These are phyloP conservation scores for Chunga burmeisteri DNA, from an alignment of 2,113 vertebrate genomes.

Conservation along the genomic window DNA sequence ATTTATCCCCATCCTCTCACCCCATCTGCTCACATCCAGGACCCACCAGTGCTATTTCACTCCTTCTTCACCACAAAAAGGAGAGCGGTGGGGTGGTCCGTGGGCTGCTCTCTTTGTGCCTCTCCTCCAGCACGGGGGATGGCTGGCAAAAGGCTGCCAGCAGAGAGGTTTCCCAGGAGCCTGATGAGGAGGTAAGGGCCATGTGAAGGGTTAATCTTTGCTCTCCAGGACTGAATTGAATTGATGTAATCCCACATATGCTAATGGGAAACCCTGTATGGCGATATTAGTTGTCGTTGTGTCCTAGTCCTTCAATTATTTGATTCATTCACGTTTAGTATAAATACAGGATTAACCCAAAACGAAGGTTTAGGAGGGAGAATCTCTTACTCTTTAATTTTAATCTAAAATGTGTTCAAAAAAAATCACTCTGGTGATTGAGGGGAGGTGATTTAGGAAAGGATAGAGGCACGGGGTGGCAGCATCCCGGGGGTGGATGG, in stretches of 20 bases:
- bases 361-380: background rate
- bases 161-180: background rate
- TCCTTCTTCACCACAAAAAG: background rate
- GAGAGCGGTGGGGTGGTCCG: background rate
- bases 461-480: fast-evolving
- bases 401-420: background rate
- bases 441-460: background rate
- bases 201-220: background rate
- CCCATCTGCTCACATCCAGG: background rate
- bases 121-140: background rate
- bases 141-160: fast-evolving
- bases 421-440: background rate
- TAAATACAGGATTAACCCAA: conserved; percentile 36
- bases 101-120: background rate
- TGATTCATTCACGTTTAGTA: background rate
- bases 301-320: background rate
- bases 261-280: background rate
- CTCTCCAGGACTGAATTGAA: background rate
- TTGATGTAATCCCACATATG: background rate
- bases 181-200: background rate
- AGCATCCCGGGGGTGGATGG: background rate
- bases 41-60: background rate
- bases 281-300: background rate
- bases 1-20: background rate
- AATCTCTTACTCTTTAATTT: background rate